Conservation (phyloP, 92 coral and sea anemone species). For the Parazoanthus darwini region DNA sequence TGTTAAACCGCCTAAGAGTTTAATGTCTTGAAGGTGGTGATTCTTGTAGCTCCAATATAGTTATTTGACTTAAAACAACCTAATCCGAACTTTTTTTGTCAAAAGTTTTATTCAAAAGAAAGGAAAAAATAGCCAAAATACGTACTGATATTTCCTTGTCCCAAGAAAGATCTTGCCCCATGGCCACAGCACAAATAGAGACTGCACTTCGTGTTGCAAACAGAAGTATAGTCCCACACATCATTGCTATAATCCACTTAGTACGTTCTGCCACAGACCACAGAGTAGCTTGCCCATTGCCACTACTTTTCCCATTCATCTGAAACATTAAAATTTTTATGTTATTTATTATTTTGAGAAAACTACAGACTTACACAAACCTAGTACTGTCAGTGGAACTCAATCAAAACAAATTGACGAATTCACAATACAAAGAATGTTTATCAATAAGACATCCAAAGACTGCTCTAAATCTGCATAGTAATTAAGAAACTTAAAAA, state of each 20-base stretch:
- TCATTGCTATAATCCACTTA: slow-evolving; percentile 62
- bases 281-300: neutral
- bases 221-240: slow-evolving; percentile 55
- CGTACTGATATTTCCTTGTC: slow-evolving; percentile 80
- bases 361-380: too few species aligned
- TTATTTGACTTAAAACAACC: neutral
- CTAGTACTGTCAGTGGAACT: too few species aligned
- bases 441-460: too few species aligned
- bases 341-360: too few species aligned
- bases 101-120: neutral
- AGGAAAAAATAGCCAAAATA: neutral
- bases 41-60: too few species aligned
- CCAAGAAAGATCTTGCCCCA: slow-evolving; percentile 76
- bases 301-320: slow-evolving; percentile 11
- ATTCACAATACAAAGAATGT: too few species aligned
- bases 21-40: too few species aligned
- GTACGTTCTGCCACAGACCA: slow-evolving; percentile 71
- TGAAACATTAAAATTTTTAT: neutral
- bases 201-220: slow-evolving; percentile 67
- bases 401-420: too few species aligned
- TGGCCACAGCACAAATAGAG: slow-evolving; percentile 68
- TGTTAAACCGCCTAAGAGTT: too few species aligned
- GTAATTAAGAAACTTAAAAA: too few species aligned
- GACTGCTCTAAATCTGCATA: too few species aligned
- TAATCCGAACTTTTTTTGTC: neutral